These are phyloP conservation scores for Rhopalosiphum padi DNA, from an alignment of 1,140 invertebrate species.

Conservation along the genomic window DNA sequence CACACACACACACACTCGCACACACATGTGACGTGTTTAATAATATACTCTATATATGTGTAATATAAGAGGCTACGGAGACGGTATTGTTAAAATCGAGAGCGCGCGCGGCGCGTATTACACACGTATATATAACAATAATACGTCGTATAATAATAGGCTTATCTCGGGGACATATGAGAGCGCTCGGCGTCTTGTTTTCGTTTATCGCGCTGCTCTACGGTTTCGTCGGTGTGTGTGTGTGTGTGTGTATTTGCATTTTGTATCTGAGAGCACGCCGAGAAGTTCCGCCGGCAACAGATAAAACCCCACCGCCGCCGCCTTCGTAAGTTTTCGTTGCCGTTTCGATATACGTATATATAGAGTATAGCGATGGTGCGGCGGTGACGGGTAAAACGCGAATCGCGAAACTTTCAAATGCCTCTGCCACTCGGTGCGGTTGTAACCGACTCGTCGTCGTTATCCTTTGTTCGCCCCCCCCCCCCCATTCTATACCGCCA, in stretches of 20 bases:
- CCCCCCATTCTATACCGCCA: neutral
- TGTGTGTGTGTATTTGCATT: neutral
- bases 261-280: slow-evolving; percentile 16
- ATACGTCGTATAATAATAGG: slow-evolving; percentile 21
- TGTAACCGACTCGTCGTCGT: neutral
- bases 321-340: neutral
- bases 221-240: neutral
- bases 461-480: neutral
- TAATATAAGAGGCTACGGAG: neutral
- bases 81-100: neutral
- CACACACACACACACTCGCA: neutral
- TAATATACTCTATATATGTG: neutral
- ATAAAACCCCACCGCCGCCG: neutral
- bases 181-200: neutral
- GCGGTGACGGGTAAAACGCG: neutral
- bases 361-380: neutral
- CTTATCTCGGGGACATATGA: neutral
- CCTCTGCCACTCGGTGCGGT: neutral
- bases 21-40: neutral
- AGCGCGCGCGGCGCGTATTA: neutral
- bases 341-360: no score
- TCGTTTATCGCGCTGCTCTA: neutral
- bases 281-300: neutral
- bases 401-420: neutral
- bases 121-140: neutral